Percentiles rank a stretch among this genome's conserved stretches.
Conservation (phyloP, 2,888 invertebrate species). For the Cryptophagus acutangulus region DNA sequence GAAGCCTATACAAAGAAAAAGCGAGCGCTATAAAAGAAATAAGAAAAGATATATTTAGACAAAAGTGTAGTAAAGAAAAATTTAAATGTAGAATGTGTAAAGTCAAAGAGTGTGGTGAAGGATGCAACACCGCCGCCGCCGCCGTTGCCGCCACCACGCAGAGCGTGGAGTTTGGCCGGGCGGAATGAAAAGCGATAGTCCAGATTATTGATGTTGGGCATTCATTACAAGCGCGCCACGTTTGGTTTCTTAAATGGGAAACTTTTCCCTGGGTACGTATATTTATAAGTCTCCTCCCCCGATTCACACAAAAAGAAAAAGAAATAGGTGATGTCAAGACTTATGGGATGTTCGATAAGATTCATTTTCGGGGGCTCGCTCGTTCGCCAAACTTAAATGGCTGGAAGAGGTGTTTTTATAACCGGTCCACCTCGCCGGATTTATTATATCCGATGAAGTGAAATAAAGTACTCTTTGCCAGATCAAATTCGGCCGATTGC, state of each 20-base stretch:
- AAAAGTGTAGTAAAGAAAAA: too few species aligned
- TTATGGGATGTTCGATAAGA: conserved; percentile 53
- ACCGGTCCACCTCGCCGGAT: conserved; percentile 41
- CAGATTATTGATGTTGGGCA: conserved; percentile 41
- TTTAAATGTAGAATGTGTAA: too few species aligned
- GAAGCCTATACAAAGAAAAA: too few species aligned
- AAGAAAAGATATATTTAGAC: too few species aligned
- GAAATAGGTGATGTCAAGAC: conserved; percentile 52
- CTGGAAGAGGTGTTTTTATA: conserved; percentile 46
- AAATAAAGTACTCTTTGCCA: conserved; percentile 39
- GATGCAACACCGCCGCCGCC: too few species aligned
- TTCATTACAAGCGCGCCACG: conserved; percentile 40
- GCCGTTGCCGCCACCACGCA: too few species aligned
- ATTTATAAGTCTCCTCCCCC: conserved; percentile 48
- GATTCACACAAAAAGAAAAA: conserved; percentile 46
- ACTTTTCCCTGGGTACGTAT: conserved; percentile 49
- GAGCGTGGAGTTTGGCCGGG: conserved; percentile 12
- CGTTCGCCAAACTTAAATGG: conserved; percentile 38
- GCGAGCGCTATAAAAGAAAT: too few species aligned
- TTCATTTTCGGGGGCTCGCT: conserved; percentile 47
- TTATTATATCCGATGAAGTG: conserved; percentile 29
- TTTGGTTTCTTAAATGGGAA: conserved; percentile 48
- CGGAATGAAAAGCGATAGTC: conserved; percentile 35
- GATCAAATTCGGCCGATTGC: conserved; percentile 41
- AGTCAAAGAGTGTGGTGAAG: too few species aligned